Percentiles rank a stretch among this genome's conserved stretches.
Conservation (phyloP, 2,797 vertebrate genomes). For the Toxotes lorentzi region DNA sequence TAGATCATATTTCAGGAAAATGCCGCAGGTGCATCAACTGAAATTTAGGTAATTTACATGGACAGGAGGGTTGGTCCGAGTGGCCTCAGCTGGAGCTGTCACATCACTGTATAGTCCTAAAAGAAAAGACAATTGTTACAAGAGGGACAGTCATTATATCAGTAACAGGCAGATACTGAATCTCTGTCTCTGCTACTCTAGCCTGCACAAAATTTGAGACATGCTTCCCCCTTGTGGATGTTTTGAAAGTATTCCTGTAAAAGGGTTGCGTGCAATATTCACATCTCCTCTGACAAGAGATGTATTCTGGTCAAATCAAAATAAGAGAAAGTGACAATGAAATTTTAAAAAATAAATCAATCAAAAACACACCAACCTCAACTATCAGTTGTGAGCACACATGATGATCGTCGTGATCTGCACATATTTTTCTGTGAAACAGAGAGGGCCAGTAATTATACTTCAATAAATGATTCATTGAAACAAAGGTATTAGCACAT, state of each 20-base stretch:
- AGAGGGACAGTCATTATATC: neutral
- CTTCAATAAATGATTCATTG: neutral
- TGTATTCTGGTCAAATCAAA: neutral
- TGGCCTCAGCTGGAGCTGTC: constrained; percentile 81
- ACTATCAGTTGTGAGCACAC: constrained; percentile 79
- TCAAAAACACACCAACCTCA: constrained; percentile 87
- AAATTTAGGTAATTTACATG: constrained; percentile 53
- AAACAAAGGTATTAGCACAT: neutral
- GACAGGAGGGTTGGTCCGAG: constrained; percentile 86
- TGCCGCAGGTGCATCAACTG: constrained; percentile 23
- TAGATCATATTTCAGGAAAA: constrained; percentile 38
- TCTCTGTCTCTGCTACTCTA: neutral
- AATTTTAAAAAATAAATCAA: neutral
- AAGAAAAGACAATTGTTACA: constrained; percentile 13
- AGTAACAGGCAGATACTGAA: neutral
- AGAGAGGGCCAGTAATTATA: neutral
- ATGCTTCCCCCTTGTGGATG: constrained; percentile 80
- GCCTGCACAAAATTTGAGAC: constrained; percentile 51
- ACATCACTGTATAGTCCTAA: constrained; percentile 55
- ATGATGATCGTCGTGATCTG: constrained; percentile 82
- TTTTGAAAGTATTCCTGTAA: constrained; percentile 9
- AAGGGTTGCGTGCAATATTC: neutral
- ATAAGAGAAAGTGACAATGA: neutral
- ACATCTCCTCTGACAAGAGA: neutral
- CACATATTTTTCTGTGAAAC: constrained; percentile 83